Percentiles rank a stretch among this genome's conserved stretches.
Conservation (phyloP, 2,888 invertebrate genomes). For the Epirrita christyi region DNA sequence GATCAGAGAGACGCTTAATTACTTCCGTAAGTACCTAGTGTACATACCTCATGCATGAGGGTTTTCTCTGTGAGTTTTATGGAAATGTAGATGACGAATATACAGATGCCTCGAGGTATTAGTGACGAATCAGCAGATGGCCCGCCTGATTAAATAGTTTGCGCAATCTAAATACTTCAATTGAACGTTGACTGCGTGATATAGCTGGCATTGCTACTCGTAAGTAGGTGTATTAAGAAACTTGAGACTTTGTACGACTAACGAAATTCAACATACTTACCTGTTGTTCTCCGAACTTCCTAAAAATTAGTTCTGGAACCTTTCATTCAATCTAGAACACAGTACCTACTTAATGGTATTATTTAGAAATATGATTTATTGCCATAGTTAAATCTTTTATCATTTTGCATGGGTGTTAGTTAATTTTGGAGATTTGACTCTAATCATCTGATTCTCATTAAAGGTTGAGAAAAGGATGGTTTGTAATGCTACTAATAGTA, state of each 20-base stretch:
- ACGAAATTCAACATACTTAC: no score
- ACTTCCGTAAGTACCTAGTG: constrained; percentile 93
- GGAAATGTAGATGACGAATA: constrained; percentile 1
- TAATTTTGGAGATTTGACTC: background rate
- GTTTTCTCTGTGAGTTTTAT: background rate
- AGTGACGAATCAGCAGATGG: background rate
- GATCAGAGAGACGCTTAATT: constrained; percentile 97
- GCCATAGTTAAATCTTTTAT: constrained; percentile 1
- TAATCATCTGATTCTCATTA: no score
- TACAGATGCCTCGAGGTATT: no score
- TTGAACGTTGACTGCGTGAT: background rate
- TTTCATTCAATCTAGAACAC: no score
- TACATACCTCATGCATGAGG: constrained; percentile 5
- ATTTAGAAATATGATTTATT: background rate
- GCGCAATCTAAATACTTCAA: constrained; percentile 7
- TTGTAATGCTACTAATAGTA: no score
- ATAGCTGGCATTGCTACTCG: no score
- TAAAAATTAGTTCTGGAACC: no score
- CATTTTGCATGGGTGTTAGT: background rate
- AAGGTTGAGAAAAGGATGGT: no score
- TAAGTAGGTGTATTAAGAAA: no score
- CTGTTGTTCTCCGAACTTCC: no score
- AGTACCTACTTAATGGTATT: no score
- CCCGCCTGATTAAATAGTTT: constrained; percentile 10
- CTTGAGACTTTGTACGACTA: no score